Percentiles rank a stretch among this genome's conserved stretches.
Evolutionary conservation across 53 echinoderm and acorn worm species (phyloP).

Genomic region (Mesocentrotus franciscanus): DNA sequence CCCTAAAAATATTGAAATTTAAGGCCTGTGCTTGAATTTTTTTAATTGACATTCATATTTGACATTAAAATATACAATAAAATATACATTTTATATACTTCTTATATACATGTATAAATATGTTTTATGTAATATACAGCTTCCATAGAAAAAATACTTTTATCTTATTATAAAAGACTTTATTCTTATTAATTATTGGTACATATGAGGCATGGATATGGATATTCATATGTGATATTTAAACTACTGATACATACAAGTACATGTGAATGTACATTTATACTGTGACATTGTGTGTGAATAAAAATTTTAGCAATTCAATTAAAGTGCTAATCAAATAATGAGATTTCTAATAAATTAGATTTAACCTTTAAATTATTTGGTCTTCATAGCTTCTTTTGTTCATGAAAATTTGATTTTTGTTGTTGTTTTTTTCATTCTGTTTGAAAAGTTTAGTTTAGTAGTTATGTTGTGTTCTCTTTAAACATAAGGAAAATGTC

Average conservation of each 20-base stretch:
- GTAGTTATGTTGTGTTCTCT: too few relatives aligned
- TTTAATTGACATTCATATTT: not conserved
- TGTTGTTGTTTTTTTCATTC: not conserved
- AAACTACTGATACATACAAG: not conserved
- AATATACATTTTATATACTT: constrained; percentile 4
- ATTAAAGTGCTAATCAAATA: not conserved
- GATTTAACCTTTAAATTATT: not conserved
- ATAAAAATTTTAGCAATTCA: not conserved
- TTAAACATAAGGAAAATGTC: too few relatives aligned
- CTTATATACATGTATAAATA: constrained; percentile 14
- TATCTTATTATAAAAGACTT: not conserved
- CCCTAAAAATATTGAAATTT: too few relatives aligned
- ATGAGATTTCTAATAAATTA: not conserved
- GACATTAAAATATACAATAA: not conserved
- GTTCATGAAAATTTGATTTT: not conserved
- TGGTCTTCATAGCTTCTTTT: not conserved
- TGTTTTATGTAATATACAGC: not conserved
- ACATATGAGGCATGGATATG: too few relatives aligned
- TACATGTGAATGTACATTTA: not conserved
- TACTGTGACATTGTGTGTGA: constrained; percentile 1
- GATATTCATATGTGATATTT: not conserved
- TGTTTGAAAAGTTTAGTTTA: too few relatives aligned
- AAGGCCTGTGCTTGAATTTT: not conserved
- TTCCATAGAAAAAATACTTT: not conserved
- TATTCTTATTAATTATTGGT: too few relatives aligned